Base-by-base conservation (phyloP, 2,113 vertebrate genomes). In the Gasterosteus aculeatus region DNA sequence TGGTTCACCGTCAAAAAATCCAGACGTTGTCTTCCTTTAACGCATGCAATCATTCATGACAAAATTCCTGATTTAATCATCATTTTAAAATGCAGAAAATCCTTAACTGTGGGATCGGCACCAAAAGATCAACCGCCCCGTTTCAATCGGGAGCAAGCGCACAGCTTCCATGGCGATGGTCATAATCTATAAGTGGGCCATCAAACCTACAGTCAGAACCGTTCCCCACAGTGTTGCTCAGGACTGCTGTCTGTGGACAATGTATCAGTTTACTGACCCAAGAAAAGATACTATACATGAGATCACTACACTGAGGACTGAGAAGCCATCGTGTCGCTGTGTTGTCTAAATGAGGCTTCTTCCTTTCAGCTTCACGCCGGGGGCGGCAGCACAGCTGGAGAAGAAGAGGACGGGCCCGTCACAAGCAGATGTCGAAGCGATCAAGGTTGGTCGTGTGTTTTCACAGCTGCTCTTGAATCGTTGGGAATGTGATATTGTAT, bases 231-330 rank as follows among this genome's bases (percentile, higher is more conserved):
- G 95, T 96, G 95, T 94, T 96, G 95, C 93, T 95, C 92, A 94
- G 96, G 94, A 93, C 95, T 89, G 90, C 92, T 94, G 88, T 91
- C 90, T 83, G 64, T 92, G 92, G 92, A 90, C 78, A 69, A 51
- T 94, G 95, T 97, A 96, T 99, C 96, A 93, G 97, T 95, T 93
- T 96, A 95, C 72, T 96, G 94, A 97, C 94, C 91, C 91, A 95
- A 96, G 97, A 95, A 94, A 75, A 97, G 97, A 98, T 96, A 95
- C 96, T 96, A 97, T 96, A 96, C 96, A 94, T 91, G 94, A 95
- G 93, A 91, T 59, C 3, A 93, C 93, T 93, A 91, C 90, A 85
- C 76, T 81, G 85, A 93, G 94, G 91, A 84, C 88, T 65, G 93
- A 95, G 96, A 92, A 95, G 95, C 95, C 76, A 5, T 14, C 3